Evolutionary conservation across 2,113 vertebrate species (phyloP), one percentile per base, ranked within the genome.

Genomic region (Diglossa brunneiventris): DNA sequence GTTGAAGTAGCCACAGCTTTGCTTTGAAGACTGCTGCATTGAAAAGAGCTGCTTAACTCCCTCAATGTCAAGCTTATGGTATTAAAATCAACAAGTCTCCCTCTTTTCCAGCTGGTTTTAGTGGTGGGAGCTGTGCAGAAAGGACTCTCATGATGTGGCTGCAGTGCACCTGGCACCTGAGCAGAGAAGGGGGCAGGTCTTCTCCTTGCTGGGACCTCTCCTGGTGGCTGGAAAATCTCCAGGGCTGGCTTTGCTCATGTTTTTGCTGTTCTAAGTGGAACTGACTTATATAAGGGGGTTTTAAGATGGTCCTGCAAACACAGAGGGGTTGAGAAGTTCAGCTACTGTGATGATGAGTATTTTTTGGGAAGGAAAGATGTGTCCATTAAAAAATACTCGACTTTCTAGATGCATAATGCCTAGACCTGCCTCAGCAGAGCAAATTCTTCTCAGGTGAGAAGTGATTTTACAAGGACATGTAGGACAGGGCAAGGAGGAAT

Each of bases 341-440:
- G 28, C 37, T 77, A 3, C 19, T 53, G 24, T 46, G 33, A 11
- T 24, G 35, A 44, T 52, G 30, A 30, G 3, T 76, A 4, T 19
- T 47, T 87, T 42, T 39, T 18, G 63, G 37, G 59, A 73, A 69
- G 76, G 9, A 52, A 89, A 49, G 37, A n/a, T 41, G 22, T 15
- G 11, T 53, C 67, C 21, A 2, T 52, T 68, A 47, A 41, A 81
- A 87, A 73, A 23, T 19, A 17, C 13, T 66, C 24, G 14, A 9
- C 3, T 35, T 91, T 87, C 17, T 26, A 23, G 0, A 0, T 15
- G 13, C 44, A 7, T 72, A 75, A 50, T 52, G 15, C 28, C 14
- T 22, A 39, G 23, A 52, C 2, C 10, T 64, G 28, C 52, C 44
- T 70, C 20, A 41, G 50, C 39, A 76, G 61, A 52, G 49, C 31